Percentiles rank a stretch among this genome's conserved stretches.
Conservation (phyloP, 2,113 vertebrate species). For the Ivindomyrus marchei region DNA sequence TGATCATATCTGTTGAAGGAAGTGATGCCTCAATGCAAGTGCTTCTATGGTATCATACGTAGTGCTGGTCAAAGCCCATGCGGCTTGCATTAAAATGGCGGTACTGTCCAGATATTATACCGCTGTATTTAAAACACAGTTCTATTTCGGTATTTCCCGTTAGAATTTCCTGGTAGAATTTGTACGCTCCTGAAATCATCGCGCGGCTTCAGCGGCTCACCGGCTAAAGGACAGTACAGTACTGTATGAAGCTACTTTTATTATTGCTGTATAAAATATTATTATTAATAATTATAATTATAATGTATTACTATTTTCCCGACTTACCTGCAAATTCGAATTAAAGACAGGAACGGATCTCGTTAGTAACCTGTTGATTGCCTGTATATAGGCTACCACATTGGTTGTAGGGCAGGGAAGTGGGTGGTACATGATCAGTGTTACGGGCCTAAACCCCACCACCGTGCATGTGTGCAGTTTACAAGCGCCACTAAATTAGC, state of each 20-base stretch:
- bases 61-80: background rate
- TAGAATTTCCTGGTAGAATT: background rate
- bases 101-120: background rate
- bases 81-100: background rate
- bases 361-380: background rate
- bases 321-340: no score
- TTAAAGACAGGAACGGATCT: no score
- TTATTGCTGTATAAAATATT: background rate
- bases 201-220: background rate
- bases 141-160: background rate
- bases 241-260: background rate
- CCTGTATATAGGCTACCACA: background rate
- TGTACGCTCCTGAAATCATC: background rate
- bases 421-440: background rate
- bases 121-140: background rate
- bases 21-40: background rate
- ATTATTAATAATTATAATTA: no score
- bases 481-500: background rate
- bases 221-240: background rate
- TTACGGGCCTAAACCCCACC: background rate
- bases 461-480: background rate
- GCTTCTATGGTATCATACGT: background rate
- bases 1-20: conserved; percentile 77
- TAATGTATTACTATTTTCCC: background rate
- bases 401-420: background rate